Evolutionary conservation across 2,797 vertebrate species (phyloP).

Genomic region (Apogon talboti): DNA sequence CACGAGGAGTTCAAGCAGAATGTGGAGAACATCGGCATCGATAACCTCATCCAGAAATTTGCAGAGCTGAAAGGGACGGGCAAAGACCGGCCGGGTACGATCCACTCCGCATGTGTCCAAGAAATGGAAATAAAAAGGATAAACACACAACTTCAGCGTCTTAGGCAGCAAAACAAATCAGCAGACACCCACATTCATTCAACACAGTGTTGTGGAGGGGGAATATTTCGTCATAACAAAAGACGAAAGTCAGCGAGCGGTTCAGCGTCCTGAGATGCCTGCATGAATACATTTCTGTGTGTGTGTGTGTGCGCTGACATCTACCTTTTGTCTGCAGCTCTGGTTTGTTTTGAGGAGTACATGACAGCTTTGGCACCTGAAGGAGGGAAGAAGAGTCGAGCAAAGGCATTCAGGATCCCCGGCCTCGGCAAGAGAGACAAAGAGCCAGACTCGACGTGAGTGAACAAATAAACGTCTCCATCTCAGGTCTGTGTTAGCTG

Average conservation of each 20-base stretch:
- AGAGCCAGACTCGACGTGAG: conserved; percentile 89
- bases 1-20: conserved; percentile 98
- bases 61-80: conserved; percentile 93
- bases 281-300: background rate
- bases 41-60: conserved; percentile 90
- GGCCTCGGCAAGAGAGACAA: conserved; percentile 90
- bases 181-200: background rate
- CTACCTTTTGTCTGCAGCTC: conserved; percentile 74
- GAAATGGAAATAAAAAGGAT: conserved; percentile 1
- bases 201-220: background rate
- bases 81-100: conserved; percentile 88
- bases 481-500: background rate
- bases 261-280: background rate
- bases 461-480: background rate
- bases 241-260: background rate
- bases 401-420: conserved; percentile 93
- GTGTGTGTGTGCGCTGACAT: background rate
- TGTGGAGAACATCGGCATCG: conserved; percentile 92
- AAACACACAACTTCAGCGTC: conserved; percentile 6
- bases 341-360: conserved; percentile 88
- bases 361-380: conserved; percentile 84
- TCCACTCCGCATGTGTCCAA: background rate
- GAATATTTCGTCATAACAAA: conserved; percentile 14
- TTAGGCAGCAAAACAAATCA: conserved; percentile 9
- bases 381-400: conserved; percentile 89